Evolutionary conservation across 2,797 vertebrate species (phyloP), one percentile per base, ranked within the genome.

Genomic region (Phrynocephalus forsythii): DNA sequence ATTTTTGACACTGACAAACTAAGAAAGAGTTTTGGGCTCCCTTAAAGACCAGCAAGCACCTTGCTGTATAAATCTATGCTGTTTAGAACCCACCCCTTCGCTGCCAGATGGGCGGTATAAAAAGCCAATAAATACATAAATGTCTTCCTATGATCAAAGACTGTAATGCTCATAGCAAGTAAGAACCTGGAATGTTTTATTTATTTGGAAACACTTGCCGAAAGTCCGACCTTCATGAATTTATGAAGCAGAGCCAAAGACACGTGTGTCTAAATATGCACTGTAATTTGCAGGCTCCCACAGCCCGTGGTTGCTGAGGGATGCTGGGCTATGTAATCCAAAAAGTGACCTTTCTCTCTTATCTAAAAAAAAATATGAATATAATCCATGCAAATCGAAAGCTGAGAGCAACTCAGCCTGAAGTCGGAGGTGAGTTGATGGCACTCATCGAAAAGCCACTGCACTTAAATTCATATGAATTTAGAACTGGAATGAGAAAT

Each of bases 401-500:
- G 13, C 52, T 56, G 52, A 56, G 13, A 56, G 3, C 52, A 56
- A 56, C 13, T 56, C 52, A 56, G 52, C 52, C 13, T 56, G 52
- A 56, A 56, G 52, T 56, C 52, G 8, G 52, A 15, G 52, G 13
- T 13, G 9, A 56, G 52, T 56, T 56, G 52, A 56, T 8, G 52
- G 52, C 52, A 56, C 1, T 2, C 9, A 56, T 56, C 10, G 75
- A 28, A 82, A 86, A 69, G 63, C 52, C 85, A 79, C 0, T 16
- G 78, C 76, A 86, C 77, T 86, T 77, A 76, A 76, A 26, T 9
- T n/a, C 10, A n/a, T 28, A n/a, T 10, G 2, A 83, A 83, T 11
- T 26, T 38, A 38, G 30, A 20, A 69, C 72, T 89, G 24, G 60
- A 87, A 83, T 76, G 77, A 75, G 7, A 85, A 82, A 56, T 60